A percentile compares a stretch with the other conserved stretches of the same genome.
Conservation (phyloP, 1,140 invertebrate species). For the Drosophila suzukii region DNA sequence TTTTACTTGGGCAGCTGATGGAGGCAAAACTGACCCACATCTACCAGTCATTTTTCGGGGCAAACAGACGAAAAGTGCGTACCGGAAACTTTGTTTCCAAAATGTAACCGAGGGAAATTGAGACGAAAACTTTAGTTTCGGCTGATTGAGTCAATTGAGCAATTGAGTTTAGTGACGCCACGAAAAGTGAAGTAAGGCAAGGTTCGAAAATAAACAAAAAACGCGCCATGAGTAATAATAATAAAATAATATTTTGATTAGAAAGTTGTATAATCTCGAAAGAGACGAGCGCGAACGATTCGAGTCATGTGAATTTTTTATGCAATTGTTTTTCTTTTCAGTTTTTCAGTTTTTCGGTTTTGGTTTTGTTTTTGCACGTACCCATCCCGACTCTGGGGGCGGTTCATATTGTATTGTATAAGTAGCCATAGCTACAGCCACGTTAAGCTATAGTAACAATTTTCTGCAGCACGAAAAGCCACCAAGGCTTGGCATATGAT, state of each 20-base stretch:
- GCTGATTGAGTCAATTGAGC: conserved; percentile 64
- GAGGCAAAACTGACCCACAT: conserved; percentile 52
- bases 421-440: conserved; percentile 40
- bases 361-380: conserved; percentile 58
- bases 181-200: conserved; percentile 36
- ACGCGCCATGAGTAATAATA: conserved; percentile 50
- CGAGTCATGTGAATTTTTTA: conserved; percentile 79
- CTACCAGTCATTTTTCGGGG: conserved; percentile 1
- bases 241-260: conserved; percentile 78
- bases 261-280: conserved; percentile 77
- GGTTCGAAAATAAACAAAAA: conserved; percentile 30
- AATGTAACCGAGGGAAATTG: conserved; percentile 27
- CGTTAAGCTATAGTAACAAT: conserved; percentile 35
- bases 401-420: conserved; percentile 69
- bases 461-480: conserved; percentile 63
- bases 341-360: conserved; percentile 41
- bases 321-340: conserved; percentile 75
- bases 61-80: conserved; percentile 39
- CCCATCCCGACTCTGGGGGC: conserved; percentile 11
- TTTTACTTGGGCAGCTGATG: conserved; percentile 20
- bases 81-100: conserved; percentile 20
- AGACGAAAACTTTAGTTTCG: conserved; percentile 22
- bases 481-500: conserved; percentile 60
- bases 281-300: conserved; percentile 41
- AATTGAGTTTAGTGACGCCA: conserved; percentile 64